Conservation (phyloP, 2,113 vertebrate species). For the Solenodon paradoxus region DNA sequence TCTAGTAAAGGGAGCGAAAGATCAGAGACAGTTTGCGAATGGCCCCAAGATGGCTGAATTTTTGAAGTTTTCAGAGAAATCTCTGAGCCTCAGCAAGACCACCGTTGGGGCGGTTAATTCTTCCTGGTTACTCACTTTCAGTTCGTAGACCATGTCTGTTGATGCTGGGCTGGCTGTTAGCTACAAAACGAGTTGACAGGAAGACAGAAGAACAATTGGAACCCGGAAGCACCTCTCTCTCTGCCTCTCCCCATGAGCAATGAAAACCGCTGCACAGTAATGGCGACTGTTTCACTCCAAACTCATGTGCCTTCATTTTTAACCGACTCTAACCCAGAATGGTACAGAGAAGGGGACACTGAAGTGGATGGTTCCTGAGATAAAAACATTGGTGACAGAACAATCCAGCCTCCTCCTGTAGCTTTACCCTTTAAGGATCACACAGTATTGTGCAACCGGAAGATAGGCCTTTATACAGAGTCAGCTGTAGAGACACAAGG, state of each 20-base stretch:
- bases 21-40: neutral
- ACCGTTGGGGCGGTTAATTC: neutral
- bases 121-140: neutral
- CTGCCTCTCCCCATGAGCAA: neutral
- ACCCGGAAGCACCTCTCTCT: too few relatives aligned
- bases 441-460: neutral
- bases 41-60: accelerated
- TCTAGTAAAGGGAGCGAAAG: neutral
- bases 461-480: neutral
- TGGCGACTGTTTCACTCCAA: neutral
- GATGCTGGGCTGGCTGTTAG: neutral
- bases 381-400: neutral
- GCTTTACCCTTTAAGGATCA: neutral
- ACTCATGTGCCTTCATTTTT: neutral
- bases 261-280: too few relatives aligned
- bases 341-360: neutral
- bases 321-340: too few relatives aligned
- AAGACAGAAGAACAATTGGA: neutral
- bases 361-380: neutral
- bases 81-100: neutral
- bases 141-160: neutral
- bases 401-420: neutral
- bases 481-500: neutral
- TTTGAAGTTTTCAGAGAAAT: neutral
- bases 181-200: neutral